These are phyloP conservation scores for Parascotia fuliginaria DNA, from an alignment of 2,888 invertebrate species.

Conservation along the genomic window DNA sequence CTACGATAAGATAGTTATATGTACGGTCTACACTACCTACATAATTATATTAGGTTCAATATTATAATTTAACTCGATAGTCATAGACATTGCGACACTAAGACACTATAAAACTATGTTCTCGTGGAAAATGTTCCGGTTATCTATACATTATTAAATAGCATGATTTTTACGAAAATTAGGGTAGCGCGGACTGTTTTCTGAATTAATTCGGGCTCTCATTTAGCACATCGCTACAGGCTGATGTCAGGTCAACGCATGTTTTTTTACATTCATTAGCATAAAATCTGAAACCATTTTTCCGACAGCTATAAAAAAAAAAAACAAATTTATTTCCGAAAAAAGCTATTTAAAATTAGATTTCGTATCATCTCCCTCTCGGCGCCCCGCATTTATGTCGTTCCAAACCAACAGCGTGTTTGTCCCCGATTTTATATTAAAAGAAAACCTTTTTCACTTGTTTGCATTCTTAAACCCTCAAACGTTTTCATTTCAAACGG, in stretches of 20 bases:
- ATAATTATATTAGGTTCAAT: conserved; percentile 2
- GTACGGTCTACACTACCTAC: no score
- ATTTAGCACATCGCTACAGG: conserved; percentile 22
- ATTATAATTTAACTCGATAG: no score
- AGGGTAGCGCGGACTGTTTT: conserved; percentile 12
- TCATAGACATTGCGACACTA: no score
- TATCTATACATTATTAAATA: neutral
- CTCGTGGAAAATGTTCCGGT: no score
- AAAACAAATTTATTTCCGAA: neutral
- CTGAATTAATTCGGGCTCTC: conserved; percentile 29
- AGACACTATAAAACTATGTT: no score
- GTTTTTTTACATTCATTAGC: conserved; percentile 31
- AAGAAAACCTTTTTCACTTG: conserved; percentile 21
- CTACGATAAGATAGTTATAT: no score
- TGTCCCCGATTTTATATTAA: conserved; percentile 14
- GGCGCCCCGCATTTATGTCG: conserved; percentile 10
- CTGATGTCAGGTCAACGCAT: neutral
- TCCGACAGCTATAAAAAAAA: conserved; percentile 6
- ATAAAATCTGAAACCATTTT: conserved; percentile 19
- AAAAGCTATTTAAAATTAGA: conserved; percentile 6
- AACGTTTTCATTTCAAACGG: conserved; percentile 11
- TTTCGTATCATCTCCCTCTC: conserved; percentile 3
- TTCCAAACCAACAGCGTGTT: conserved; percentile 12
- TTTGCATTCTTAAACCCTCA: conserved; percentile 19
- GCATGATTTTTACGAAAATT: conserved; percentile 10